Evolutionary conservation across 2,113 vertebrate genomes (phyloP).

Genomic region (Prochilodus magdalenae): DNA sequence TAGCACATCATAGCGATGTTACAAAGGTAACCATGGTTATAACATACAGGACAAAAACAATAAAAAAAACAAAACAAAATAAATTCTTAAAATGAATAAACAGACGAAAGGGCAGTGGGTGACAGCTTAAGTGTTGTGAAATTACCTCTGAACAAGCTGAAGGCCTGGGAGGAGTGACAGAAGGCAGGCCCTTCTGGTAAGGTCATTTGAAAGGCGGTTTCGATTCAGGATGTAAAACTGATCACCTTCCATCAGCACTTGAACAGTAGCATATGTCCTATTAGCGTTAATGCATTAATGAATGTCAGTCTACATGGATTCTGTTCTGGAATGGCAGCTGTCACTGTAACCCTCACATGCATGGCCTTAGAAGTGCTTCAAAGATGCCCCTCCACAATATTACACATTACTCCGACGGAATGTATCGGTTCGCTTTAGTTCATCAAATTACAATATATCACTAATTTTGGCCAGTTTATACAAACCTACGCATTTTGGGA

Average conservation of each 20-base stretch:
- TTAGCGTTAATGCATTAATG: slow-evolving; percentile 8
- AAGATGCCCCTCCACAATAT: slow-evolving; percentile 78
- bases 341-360: slow-evolving; percentile 52
- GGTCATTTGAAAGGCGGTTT: not conserved
- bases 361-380: slow-evolving; percentile 79
- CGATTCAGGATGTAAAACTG: not conserved
- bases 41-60: slow-evolving; percentile 61
- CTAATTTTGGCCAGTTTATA: slow-evolving; percentile 64
- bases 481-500: slow-evolving; percentile 60
- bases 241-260: slow-evolving; percentile 24
- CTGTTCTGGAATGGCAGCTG: slow-evolving; percentile 25
- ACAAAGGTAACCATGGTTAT: slow-evolving; percentile 65
- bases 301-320: not conserved
- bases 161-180: slow-evolving; percentile 48
- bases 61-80: slow-evolving; percentile 54
- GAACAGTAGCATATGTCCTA: slow-evolving; percentile 29
- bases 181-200: slow-evolving; percentile 17
- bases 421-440: slow-evolving; percentile 58
- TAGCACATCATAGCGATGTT: slow-evolving; percentile 72
- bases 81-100: slow-evolving; percentile 52
- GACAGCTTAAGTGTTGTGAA: slow-evolving; percentile 64
- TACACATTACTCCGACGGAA: slow-evolving; percentile 75
- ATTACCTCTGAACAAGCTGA: slow-evolving; percentile 45
- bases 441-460: slow-evolving; percentile 62
- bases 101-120: slow-evolving; percentile 71